phyloP scores from a whole-genome alignment of 1,140 invertebrate genomes.

The Schmidtea mediterranea region DNA sequence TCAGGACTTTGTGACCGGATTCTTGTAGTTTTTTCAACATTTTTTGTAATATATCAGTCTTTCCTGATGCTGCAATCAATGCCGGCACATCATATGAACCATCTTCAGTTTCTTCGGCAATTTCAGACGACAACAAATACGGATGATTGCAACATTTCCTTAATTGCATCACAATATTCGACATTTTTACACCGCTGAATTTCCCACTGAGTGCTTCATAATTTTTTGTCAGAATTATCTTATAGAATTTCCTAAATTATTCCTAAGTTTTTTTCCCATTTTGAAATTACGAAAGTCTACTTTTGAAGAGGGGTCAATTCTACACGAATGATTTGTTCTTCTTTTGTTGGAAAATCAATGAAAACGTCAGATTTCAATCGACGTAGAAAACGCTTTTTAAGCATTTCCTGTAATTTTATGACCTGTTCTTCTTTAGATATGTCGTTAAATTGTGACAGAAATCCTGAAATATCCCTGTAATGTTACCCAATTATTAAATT shows the following conservation, averaged over 20 bases:
- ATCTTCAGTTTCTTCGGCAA: not conserved
- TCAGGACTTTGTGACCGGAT: conserved; percentile 35
- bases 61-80: not conserved
- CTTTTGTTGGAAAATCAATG: conserved; percentile 93
- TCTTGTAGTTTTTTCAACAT: conserved; percentile 3
- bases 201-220: not conserved
- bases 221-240: not conserved
- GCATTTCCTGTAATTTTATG: conserved; percentile 81
- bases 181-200: conserved; percentile 28
- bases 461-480: conserved; percentile 45
- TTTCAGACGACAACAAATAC: conserved; percentile 29
- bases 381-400: conserved; percentile 88
- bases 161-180: conserved; percentile 32
- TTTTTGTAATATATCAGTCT: not conserved
- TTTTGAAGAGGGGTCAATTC: conserved; percentile 96
- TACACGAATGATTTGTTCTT: conserved; percentile 91
- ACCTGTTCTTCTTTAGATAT: conserved; percentile 98
- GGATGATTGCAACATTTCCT: conserved; percentile 23
- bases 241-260: not conserved
- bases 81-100: not conserved
- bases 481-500: too few species aligned
- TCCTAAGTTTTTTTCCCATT: too few species aligned
- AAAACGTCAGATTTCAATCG: conserved; percentile 90
- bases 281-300: too few species aligned
- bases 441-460: conserved; percentile 94